Evolutionary conservation across 2,113 vertebrate species (phyloP).

Genomic region (Salvelinus sp.): DNA sequence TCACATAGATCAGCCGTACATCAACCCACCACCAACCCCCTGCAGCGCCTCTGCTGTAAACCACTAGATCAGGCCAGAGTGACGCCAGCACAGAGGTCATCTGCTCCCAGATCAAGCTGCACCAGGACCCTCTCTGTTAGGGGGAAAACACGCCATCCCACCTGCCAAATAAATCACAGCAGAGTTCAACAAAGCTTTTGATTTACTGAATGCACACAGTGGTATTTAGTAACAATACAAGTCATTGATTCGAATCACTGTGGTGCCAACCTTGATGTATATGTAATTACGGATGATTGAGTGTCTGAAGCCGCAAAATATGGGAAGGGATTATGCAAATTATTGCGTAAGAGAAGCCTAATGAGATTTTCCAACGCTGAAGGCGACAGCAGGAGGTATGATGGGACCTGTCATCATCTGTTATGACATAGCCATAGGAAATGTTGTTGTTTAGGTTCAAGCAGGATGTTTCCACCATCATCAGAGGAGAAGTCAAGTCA

Average conservation of each 20-base stretch:
- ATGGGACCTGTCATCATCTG: neutral
- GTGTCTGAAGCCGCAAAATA: slow-evolving; percentile 26
- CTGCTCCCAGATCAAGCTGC: too few species aligned
- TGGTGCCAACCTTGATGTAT: neutral
- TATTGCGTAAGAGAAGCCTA: slow-evolving; percentile 9
- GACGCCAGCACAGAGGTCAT: slow-evolving; percentile 6
- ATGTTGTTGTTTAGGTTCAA: neutral
- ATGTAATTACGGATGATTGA: slow-evolving; percentile 25
- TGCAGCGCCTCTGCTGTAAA: slow-evolving; percentile 17
- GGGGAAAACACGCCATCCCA: too few species aligned
- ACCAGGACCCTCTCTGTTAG: too few species aligned
- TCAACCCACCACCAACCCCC: neutral
- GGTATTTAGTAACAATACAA: neutral
- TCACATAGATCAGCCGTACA: neutral
- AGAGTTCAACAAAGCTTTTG: neutral
- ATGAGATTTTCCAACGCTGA: slow-evolving; percentile 32
- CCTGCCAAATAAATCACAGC: too few species aligned
- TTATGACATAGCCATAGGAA: neutral
- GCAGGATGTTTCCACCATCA: neutral
- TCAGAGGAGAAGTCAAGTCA: neutral
- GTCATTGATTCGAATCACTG: neutral
- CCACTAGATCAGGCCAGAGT: neutral
- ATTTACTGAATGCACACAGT: neutral
- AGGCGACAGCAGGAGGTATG: slow-evolving; percentile 13
- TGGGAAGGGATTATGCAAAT: slow-evolving; percentile 41